Conservation (phyloP, 1,140 invertebrate genomes). For the Eupristina koningsbergeri region DNA sequence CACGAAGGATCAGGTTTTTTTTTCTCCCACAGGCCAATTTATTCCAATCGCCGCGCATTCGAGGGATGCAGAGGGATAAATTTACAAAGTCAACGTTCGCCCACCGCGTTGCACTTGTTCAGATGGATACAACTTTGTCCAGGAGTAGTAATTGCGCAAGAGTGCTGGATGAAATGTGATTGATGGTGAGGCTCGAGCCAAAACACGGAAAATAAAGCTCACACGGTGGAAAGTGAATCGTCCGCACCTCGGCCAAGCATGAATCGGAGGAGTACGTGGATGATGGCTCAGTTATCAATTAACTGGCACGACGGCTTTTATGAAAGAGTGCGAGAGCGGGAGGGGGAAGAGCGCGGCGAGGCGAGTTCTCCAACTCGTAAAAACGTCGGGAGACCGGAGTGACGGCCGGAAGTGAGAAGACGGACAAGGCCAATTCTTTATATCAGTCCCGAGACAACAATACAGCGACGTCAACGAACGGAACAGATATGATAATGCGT, state of each 20-base stretch:
- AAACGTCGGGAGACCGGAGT: constrained; percentile 71
- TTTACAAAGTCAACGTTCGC: neutral
- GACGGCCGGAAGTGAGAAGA: constrained; percentile 71
- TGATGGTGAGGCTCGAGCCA: too few species aligned
- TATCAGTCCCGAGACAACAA: constrained; percentile 68
- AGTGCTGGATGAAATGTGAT: too few species aligned
- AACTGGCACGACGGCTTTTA: neutral
- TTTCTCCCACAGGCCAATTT: neutral
- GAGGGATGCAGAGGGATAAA: neutral
- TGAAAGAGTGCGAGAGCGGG: neutral
- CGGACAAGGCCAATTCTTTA: constrained; percentile 74
- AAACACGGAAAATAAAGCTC: too few species aligned
- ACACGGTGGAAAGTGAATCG: too few species aligned
- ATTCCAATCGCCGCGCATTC: too few species aligned
- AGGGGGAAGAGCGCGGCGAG: neutral
- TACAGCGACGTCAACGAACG: constrained; percentile 62
- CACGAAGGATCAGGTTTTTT: neutral
- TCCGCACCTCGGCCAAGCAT: neutral
- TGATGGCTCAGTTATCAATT: neutral
- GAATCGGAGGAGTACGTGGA: neutral
- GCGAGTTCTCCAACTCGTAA: constrained; percentile 70
- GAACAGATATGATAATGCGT: constrained; percentile 65
- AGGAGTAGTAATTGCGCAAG: too few species aligned
- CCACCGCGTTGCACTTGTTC: neutral
- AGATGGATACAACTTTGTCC: neutral